Evolutionary conservation across 1,140 invertebrate genomes (phyloP).

Genomic region (Bradysia coprophila): DNA sequence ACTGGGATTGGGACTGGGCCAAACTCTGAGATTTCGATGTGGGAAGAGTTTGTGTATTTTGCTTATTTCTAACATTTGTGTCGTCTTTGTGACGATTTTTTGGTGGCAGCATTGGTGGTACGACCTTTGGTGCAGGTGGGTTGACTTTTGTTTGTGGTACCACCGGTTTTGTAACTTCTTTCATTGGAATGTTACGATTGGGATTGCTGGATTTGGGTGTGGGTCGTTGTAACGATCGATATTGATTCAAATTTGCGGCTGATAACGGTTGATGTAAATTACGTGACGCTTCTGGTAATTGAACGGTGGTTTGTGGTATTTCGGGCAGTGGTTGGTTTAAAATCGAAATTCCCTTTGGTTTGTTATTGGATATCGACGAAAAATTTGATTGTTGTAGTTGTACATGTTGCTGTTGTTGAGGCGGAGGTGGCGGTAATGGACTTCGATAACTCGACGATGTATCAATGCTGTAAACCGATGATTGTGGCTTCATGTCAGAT

Average conservation of each 20-base stretch:
- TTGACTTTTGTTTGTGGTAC: background rate
- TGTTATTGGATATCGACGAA: background rate
- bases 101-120: conserved; percentile 19
- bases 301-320: conserved; percentile 10
- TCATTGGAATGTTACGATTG: background rate
- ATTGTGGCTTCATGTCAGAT: conserved; percentile 9
- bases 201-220: conserved; percentile 5
- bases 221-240: conserved; percentile 20
- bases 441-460: conserved; percentile 6
- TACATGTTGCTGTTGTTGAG: background rate
- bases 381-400: background rate
- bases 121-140: conserved; percentile 6
- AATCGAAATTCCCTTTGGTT: conserved; percentile 10
- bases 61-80: conserved; percentile 7
- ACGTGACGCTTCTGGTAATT: conserved; percentile 10
- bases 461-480: conserved; percentile 21
- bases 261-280: conserved; percentile 20
- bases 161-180: background rate
- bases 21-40: conserved; percentile 13
- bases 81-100: conserved; percentile 21
- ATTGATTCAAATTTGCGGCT: conserved; percentile 19
- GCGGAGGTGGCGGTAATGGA: conserved; percentile 3
- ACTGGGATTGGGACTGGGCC: conserved; percentile 11
- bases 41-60: conserved; percentile 19
- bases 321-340: conserved; percentile 22